These are phyloP conservation scores for Potorous gilbertii DNA, from an alignment of 2,797 vertebrate species.

Conservation along the genomic window DNA sequence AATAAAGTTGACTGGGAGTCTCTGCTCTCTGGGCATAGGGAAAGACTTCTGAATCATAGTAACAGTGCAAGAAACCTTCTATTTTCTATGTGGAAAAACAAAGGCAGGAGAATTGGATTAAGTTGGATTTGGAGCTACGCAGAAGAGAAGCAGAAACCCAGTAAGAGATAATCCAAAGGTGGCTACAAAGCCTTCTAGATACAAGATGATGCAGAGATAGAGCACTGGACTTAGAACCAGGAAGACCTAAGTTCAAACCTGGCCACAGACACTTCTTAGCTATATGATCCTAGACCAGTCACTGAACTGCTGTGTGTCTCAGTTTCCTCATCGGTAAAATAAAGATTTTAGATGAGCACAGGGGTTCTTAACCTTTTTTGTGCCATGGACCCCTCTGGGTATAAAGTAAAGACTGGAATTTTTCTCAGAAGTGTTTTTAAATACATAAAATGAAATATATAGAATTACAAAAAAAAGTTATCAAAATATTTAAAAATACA, in stretches of 20 bases:
- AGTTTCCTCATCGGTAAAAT: background rate
- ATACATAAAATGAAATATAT: background rate
- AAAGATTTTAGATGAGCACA: background rate
- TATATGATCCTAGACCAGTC: background rate
- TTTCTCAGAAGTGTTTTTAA: background rate
- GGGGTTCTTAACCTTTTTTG: background rate
- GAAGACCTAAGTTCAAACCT: background rate
- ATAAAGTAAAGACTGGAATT: background rate
- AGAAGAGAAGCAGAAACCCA: background rate
- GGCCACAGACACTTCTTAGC: background rate
- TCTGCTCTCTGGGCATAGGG: background rate
- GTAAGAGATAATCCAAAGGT: background rate
- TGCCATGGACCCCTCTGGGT: background rate
- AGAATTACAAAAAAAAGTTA: background rate
- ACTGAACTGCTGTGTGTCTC: background rate
- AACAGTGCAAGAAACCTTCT: background rate
- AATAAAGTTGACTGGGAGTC: background rate
- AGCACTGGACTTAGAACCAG: background rate
- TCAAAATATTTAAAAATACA: background rate
- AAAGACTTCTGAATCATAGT: background rate
- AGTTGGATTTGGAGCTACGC: background rate
- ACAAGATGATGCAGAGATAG: background rate
- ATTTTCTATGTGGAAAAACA: background rate
- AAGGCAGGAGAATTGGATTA: background rate
- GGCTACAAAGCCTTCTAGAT: background rate